Evolutionary conservation across 2,888 invertebrate species (phyloP), one percentile per base, ranked within the genome.

Genomic region (Thereva unica): DNA sequence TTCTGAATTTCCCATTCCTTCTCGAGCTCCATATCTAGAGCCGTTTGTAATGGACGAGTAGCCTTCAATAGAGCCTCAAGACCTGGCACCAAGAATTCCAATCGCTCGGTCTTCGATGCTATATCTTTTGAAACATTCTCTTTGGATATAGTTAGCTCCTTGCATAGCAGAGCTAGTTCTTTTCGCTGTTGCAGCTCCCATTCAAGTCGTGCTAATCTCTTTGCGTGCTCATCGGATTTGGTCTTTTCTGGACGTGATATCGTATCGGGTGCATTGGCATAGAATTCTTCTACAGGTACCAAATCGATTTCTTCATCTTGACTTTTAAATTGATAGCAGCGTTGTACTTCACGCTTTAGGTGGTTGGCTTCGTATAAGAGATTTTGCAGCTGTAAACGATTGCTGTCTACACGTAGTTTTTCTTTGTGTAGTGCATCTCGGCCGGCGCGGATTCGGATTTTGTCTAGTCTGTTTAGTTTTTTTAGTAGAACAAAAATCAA

Each of bases 231-330:
- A 80, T 92, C 87, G 54, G 80, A 82, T 74, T 85, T 84, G 1
- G 91, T 91, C 38, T 85, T 74, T 67, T 89, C 86, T 10, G 85
- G 85, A 71, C 88, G 84, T 9, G 89, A 84, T 67, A 93, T 85
- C 54, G 84, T 84, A 72, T 83, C 80, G 6, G 93, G 92, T 23
- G 95, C 94, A 78, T 90, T 86, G 73, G 84, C 83, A 75, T 90
- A 91, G 79, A 97, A 97, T 75, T 94, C 91, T 67, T 91, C 89
- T 59, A 91, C 84, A 0, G 92, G 81, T 1, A 97, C 90, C 57
- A 97, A 83, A 75, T 95, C 91, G 74, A 97, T 94, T 76, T 91
- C 90, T 81, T 96, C 94, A 85, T 97, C 95, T 78, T 93, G 93
- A 7, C 96, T 96, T 77, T 94, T 96, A 78, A 96, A 97, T 76